phyloP scores from a whole-genome alignment of 2,888 invertebrate species.

The Scaptomyza reducta region DNA sequence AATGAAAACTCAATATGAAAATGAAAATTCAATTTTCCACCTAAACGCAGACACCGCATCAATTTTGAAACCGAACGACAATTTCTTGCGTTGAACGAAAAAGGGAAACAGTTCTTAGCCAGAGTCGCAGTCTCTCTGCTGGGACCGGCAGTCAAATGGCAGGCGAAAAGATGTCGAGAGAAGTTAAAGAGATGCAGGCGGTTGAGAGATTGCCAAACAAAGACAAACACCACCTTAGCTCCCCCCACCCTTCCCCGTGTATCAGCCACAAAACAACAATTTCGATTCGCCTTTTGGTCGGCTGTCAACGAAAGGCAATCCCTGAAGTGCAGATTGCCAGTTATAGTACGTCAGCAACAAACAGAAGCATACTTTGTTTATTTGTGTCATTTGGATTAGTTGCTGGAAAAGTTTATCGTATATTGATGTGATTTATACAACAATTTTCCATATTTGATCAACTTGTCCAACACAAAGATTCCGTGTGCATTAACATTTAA shows the following conservation, averaged over 20 bases:
- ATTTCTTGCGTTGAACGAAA: constrained; percentile 77
- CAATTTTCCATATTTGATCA: constrained; percentile 41
- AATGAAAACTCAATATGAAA: constrained; percentile 45
- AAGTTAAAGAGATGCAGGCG: constrained; percentile 75
- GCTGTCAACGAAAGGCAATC: constrained; percentile 61
- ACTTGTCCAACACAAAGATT: constrained; percentile 25
- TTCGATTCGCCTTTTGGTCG: constrained; percentile 50
- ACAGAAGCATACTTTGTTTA: constrained; percentile 11
- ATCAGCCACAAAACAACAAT: constrained; percentile 33
- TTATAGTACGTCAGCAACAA: constrained; percentile 6
- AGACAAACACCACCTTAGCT: neutral
- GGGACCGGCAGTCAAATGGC: constrained; percentile 49
- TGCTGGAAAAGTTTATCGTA: constrained; percentile 5
- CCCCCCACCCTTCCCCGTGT: neutral
- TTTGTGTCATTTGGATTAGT: constrained; percentile 29
- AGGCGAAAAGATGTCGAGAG: constrained; percentile 42
- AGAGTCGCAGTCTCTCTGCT: neutral
- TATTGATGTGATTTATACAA: constrained; percentile 43
- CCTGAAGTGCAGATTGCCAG: constrained; percentile 28
- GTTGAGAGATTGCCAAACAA: constrained; percentile 23
- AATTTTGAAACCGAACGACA: constrained; percentile 80
- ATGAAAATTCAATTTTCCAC: constrained; percentile 81
- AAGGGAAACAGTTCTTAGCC: constrained; percentile 21
- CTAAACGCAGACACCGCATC: constrained; percentile 82
- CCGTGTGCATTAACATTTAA: constrained; percentile 55